Percentiles rank a stretch among this genome's conserved stretches.
phyloP scores from a whole-genome alignment of 64 coral and sea anemone genomes.

The Stichodactyla mertensii region DNA sequence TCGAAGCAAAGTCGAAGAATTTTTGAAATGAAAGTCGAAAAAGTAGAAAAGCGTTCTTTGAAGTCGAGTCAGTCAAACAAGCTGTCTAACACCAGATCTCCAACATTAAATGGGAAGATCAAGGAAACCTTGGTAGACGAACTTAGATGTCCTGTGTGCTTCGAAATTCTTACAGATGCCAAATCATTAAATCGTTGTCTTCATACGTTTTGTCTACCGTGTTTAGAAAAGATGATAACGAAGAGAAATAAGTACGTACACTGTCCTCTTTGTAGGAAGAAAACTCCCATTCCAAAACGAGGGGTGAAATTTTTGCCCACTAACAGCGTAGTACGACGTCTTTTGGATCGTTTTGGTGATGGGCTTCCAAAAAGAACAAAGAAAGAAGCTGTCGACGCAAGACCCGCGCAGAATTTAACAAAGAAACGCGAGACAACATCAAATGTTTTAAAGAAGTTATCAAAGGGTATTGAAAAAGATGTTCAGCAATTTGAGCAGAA shows the following conservation, averaged over 20 bases:
- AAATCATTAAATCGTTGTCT: slow-evolving; percentile 22
- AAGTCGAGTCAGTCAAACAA: neutral
- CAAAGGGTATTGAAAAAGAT: neutral
- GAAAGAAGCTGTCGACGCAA: neutral
- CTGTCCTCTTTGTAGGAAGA: slow-evolving; percentile 37
- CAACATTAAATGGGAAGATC: neutral
- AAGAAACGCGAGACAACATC: neutral
- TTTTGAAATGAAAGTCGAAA: neutral
- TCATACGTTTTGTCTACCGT: slow-evolving; percentile 38
- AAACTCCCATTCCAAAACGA: slow-evolving; percentile 16
- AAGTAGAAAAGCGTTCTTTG: neutral
- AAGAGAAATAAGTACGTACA: slow-evolving; percentile 1
- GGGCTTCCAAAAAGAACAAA: neutral
- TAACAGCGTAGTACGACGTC: slow-evolving; percentile 26
- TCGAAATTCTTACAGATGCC: slow-evolving; percentile 20
- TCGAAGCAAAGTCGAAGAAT: neutral
- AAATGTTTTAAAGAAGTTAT: neutral
- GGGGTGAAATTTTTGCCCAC: slow-evolving; percentile 31
- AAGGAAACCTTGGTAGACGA: slow-evolving; percentile 4
- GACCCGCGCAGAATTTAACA: neutral
- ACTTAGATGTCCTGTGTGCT: slow-evolving; percentile 38
- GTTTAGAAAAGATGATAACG: slow-evolving; percentile 33
- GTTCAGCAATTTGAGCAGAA: neutral
- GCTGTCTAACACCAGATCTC: neutral
- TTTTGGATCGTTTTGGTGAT: slow-evolving; percentile 6